Evolutionary conservation across 2,113 vertebrate genomes (phyloP).

Genomic region (Spheniscus mendiculus): DNA sequence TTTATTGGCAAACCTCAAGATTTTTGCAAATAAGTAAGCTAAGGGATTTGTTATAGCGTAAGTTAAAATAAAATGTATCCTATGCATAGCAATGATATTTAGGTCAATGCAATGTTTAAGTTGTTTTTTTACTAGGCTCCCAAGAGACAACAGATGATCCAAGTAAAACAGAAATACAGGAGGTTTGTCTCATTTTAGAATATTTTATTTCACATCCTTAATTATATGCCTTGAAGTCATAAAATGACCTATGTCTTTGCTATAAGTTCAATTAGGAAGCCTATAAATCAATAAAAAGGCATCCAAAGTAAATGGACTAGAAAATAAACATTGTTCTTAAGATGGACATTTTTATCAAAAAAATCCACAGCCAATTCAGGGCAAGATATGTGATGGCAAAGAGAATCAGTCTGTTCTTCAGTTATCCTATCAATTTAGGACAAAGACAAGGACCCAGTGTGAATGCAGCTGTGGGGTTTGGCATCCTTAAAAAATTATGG

Average conservation of each 20-base stretch:
- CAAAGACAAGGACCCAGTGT: neutral
- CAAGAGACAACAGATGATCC: neutral
- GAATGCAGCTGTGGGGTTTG: neutral
- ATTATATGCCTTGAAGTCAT: neutral
- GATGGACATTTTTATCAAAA: neutral
- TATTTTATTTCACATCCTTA: neutral
- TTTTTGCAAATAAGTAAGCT: neutral
- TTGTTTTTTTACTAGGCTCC: neutral
- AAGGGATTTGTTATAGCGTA: neutral
- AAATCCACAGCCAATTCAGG: neutral
- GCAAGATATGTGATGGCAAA: neutral
- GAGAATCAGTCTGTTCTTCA: neutral
- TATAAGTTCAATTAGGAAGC: neutral
- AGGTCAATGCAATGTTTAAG: neutral
- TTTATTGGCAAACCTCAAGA: neutral
- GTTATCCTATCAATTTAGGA: neutral
- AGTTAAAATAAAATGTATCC: neutral
- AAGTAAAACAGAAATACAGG: neutral
- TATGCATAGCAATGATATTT: neutral
- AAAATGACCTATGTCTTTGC: neutral
- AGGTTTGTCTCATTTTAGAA: neutral
- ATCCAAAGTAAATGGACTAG: neutral
- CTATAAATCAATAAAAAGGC: neutral
- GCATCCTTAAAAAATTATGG: neutral
- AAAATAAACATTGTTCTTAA: neutral